Base-by-base conservation (phyloP, 2,113 vertebrate species). In the Penelope pileata region DNA sequence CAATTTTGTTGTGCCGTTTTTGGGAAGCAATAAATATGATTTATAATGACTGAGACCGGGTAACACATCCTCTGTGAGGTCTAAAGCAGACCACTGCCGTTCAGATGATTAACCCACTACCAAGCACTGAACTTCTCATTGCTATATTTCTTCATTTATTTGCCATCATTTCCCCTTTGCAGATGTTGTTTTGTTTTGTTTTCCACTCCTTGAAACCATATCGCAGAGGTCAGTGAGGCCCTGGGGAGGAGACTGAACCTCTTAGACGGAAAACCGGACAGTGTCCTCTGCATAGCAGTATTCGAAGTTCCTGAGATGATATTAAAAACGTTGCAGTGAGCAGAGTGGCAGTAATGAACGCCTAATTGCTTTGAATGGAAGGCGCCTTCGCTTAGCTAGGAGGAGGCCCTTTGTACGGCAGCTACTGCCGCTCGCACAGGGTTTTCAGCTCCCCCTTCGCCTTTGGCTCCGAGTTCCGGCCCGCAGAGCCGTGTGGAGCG, bases 261-360 rank as follows among this genome's bases (percentile, higher is more conserved):
- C 24, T 54, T 12, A 3, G 29, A 15, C 10, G 45, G 63, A 59
- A 32, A 58, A 0, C 8, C 0, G 14, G 54, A 29, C 70, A n/a
- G 24, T 21, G 64, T 32, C 12, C 43, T 5, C 43, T 15, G 5
- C 9, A 29, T 17, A 21, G 62, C 29, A 4, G 6, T 4, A 6
- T 26, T 10, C 14, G 4, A 22, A 26, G 47, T 0, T 16, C 51
- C 27, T 2, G 34, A 38, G 34, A 18, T 16, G 34, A 18, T 16
- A 1, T 13, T 10, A 8, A 11, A 30, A 74, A 17, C 17, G 53
- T 5, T 2, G 45, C 29, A 3, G 68, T 0, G 2, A 29, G 42
- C n/a, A 21, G 32, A 10, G 26, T 5, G 60, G 34, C 69, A 16
- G 13, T 6, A 36, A 15, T 4, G 23, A 30, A 1, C 5, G 50